These are phyloP conservation scores for Bellardia pandia DNA, from an alignment of 2,888 invertebrate genomes.

Conservation along the genomic window DNA sequence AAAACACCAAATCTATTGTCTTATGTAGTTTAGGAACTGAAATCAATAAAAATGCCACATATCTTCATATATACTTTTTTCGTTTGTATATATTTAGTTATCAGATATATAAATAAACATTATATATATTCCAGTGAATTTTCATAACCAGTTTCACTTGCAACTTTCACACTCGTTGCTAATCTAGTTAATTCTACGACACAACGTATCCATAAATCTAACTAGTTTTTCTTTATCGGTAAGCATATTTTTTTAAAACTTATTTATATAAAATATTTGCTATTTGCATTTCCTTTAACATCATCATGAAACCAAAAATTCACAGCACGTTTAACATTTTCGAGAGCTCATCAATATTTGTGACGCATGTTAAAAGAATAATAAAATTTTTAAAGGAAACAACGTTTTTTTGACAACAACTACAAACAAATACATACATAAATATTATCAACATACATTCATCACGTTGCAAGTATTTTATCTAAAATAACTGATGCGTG, in stretches of 20 bases:
- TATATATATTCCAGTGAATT: neutral
- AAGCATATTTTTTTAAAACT: neutral
- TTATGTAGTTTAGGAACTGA: too few relatives aligned
- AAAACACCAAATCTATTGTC: too few relatives aligned
- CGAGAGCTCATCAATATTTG: neutral
- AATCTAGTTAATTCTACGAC: neutral
- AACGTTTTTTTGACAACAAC: neutral
- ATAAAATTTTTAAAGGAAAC: constrained; percentile 17
- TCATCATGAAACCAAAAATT: neutral
- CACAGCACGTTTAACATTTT: constrained; percentile 20
- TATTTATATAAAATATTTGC: constrained; percentile 10
- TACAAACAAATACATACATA: neutral
- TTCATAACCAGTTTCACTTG: neutral
- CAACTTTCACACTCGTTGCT: neutral
- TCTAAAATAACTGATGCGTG: constrained; percentile 5
- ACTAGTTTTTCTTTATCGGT: neutral
- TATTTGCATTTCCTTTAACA: constrained; percentile 24
- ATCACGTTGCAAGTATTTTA: neutral
- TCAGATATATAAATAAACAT: too few relatives aligned
- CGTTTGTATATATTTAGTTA: too few relatives aligned
- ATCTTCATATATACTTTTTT: too few relatives aligned
- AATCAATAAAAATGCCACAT: too few relatives aligned
- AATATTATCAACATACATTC: neutral
- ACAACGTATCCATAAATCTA: too few relatives aligned
- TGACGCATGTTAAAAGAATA: neutral